Evolutionary conservation across 2,888 invertebrate species (phyloP).

Genomic region (Drosophila neutralis): DNA sequence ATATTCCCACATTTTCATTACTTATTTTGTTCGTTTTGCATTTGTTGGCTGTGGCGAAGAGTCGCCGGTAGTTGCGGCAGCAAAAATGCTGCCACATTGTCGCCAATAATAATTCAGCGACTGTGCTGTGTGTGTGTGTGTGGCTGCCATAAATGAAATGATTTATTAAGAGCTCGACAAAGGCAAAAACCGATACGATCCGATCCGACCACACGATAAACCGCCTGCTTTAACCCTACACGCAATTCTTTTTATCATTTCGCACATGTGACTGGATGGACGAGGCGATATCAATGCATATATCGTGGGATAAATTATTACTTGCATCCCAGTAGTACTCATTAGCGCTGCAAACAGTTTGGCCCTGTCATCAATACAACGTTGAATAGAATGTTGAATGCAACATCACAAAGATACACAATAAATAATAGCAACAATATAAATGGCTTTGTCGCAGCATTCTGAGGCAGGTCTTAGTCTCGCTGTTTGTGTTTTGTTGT

Average conservation of each 20-base stretch:
- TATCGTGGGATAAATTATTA: conserved; percentile 44
- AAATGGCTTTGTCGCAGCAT: conserved; percentile 53
- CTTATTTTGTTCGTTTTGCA: conserved; percentile 24
- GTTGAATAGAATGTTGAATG: too few relatives aligned
- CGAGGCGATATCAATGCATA: conserved; percentile 18
- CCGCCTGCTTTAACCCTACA: conserved; percentile 11
- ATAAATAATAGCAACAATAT: conserved; percentile 50
- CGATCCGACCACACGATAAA: conserved; percentile 37
- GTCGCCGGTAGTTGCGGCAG: conserved; percentile 25
- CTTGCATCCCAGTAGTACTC: conserved; percentile 42
- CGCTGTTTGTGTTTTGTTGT: conserved; percentile 31
- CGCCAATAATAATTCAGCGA: conserved; percentile 76
- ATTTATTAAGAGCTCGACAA: conserved; percentile 60
- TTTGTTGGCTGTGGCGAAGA: conserved; percentile 5
- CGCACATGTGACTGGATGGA: conserved; percentile 6
- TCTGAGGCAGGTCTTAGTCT: conserved; percentile 42
- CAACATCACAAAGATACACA: conserved; percentile 9
- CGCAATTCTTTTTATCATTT: conserved; percentile 20
- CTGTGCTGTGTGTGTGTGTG: conserved; percentile 7
- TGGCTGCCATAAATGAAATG: conserved; percentile 69
- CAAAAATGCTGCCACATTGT: conserved; percentile 69
- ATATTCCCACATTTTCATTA: conserved; percentile 4
- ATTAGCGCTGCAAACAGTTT: conserved; percentile 42
- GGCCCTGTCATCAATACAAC: conserved; percentile 28
- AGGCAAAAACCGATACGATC: conserved; percentile 26